Base-by-base conservation (phyloP, 2,888 invertebrate genomes). In the Antitype chi region DNA sequence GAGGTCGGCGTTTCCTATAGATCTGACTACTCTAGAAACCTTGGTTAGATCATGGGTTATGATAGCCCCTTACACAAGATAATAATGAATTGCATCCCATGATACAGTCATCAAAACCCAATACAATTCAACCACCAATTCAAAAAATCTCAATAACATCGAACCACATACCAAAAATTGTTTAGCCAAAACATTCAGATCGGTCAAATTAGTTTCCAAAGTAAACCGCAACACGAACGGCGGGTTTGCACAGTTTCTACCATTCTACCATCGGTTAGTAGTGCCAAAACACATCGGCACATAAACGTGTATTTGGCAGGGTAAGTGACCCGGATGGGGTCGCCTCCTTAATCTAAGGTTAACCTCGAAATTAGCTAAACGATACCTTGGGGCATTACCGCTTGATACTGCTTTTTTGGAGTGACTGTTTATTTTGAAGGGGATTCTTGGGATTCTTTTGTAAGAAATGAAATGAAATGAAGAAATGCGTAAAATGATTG, bases 241-340 rank as follows among this genome's bases (percentile, higher is more conserved):
- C 11, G 23, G 68, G 74, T 70, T 85, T 32, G 68, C 57, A 64
- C 68, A 62, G 67, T 76, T 70, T 68, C 76, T 60, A 62, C 62
- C 47, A 59, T 69, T 77, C 47, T 43, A 76, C 84, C 74, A 81
- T 71, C 63, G 62, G 67, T 62, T 53, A 78, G 64, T 84, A 78
- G 76, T 88, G 88, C 82, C 88, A 87, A 88, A 88, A 87, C 80
- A 74, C 78, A 80, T 85, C 78, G 49, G 75, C 63, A 79, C 53
- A 64, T 72, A 62, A 76, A 67, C 70, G 76, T 82, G 78, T 80
- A 79, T 78, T 88, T 87, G 82, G 75, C 80, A 79, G 81, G 75
- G 76, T 74, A 76, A 77, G 76, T 87, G 78, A 81, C 79, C 71
- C 53, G 43, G 67, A 53, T 28, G 80, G 71, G 55, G 75, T 80